Percentiles rank a stretch among this genome's conserved stretches.
Evolutionary conservation across 2,888 invertebrate species (phyloP).

Genomic region (Elegia similella): DNA sequence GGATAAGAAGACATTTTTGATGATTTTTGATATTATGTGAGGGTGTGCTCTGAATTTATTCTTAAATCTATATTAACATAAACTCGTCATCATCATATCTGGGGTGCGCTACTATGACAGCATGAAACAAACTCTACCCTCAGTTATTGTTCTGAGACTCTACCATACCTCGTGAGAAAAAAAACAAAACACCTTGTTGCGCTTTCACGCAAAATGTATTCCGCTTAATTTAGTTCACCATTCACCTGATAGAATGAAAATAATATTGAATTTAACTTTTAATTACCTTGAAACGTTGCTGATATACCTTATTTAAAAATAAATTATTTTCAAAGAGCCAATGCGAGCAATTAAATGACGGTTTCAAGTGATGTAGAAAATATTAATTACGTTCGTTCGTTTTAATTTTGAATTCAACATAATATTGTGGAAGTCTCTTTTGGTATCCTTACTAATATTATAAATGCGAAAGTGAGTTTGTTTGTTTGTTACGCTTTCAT

Average conservation of each 20-base stretch:
- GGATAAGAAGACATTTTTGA: no score
- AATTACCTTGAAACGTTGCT: neutral
- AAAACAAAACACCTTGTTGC: neutral
- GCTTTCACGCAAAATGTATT: neutral
- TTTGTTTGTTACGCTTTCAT: no score
- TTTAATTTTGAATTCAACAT: neutral
- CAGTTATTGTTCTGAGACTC: no score
- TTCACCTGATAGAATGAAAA: neutral
- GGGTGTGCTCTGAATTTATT: no score
- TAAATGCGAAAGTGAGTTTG: no score
- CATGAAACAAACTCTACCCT: no score
- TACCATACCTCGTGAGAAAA: neutral
- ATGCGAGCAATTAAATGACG: constrained; percentile 2
- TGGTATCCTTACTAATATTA: no score
- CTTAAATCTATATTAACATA: no score
- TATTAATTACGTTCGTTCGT: neutral
- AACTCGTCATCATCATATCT: no score
- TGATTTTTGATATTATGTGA: no score
- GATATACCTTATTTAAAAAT: neutral
- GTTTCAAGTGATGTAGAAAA: constrained; percentile 5
- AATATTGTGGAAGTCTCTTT: no score
- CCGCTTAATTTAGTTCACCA: neutral
- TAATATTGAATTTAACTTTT: neutral
- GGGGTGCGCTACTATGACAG: no score
- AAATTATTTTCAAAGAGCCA: constrained; percentile 6